phyloP scores from a whole-genome alignment of 1,140 invertebrate genomes.

The Capitella teleta region DNA sequence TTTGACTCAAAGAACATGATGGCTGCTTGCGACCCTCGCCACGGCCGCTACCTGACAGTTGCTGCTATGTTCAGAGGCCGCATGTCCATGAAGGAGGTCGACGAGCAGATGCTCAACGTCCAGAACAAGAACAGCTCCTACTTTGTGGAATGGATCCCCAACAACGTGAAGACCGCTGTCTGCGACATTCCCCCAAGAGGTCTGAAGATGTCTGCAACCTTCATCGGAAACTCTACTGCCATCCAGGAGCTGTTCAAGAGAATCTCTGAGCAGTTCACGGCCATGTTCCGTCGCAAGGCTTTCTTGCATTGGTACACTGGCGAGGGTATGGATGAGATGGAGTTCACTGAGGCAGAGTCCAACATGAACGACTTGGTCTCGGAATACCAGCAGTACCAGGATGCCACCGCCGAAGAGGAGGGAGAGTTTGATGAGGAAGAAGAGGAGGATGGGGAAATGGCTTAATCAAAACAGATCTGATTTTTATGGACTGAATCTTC shows the following conservation, averaged over 20 bases:
- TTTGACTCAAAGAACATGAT: conserved; percentile 70
- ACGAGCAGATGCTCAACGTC: conserved; percentile 67
- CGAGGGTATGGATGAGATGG: conserved; percentile 52
- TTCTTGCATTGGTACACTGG: conserved; percentile 83
- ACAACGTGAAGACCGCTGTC: conserved; percentile 44
- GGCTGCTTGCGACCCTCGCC: conserved; percentile 69
- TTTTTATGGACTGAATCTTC: too few species aligned
- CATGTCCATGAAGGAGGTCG: conserved; percentile 90
- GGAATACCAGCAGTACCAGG: conserved; percentile 87
- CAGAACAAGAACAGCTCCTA: conserved; percentile 55
- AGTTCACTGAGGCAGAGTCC: conserved; percentile 61
- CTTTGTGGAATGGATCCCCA: conserved; percentile 43
- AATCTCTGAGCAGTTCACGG: conserved; percentile 69
- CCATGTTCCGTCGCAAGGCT: conserved; percentile 84
- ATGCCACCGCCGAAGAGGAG: conserved; percentile 67
- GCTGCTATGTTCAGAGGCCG: conserved; percentile 84
- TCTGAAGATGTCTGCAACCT: conserved; percentile 58
- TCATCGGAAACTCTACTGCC: conserved; percentile 55
- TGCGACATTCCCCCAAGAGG: conserved; percentile 54
- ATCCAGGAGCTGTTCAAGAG: conserved; percentile 68
- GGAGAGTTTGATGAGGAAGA: too few species aligned
- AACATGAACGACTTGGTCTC: conserved; percentile 79
- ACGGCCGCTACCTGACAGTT: conserved; percentile 57
- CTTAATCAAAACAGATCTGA: too few species aligned
- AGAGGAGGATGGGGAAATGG: too few species aligned